A percentile compares a stretch with the other conserved stretches of the same genome.
These are phyloP conservation scores for Drosophila gunungcola DNA, from an alignment of 1,140 invertebrate genomes.

Conservation along the genomic window DNA sequence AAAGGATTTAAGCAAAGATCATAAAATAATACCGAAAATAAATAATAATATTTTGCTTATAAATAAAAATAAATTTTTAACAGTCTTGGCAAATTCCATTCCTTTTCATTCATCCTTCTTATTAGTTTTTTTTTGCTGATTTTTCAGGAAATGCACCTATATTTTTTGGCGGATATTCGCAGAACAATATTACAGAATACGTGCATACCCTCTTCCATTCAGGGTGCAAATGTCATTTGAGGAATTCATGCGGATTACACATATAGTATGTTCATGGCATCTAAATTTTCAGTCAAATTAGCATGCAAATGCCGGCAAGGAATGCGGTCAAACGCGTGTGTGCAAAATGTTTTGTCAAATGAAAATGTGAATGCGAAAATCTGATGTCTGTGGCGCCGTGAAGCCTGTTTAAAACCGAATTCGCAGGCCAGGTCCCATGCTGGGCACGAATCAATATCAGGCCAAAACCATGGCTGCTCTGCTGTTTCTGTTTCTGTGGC, in stretches of 20 bases:
- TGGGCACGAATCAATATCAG: constrained; percentile 50
- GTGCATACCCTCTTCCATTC: constrained; percentile 10
- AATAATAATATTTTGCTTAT: too few relatives aligned
- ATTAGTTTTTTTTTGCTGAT: too few relatives aligned
- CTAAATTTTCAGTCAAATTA: constrained; percentile 56
- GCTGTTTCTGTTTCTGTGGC: constrained; percentile 12
- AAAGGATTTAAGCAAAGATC: too few relatives aligned
- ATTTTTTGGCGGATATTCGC: constrained; percentile 4
- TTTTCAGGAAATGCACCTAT: constrained; percentile 6
- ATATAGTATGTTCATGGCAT: constrained; percentile 27
- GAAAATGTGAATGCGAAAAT: constrained; percentile 46
- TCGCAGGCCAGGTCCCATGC: constrained; percentile 8
- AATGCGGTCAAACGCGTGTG: constrained; percentile 16
- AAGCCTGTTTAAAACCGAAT: constrained; percentile 40
- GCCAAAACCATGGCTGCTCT: constrained; percentile 2
- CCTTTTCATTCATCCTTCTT: too few relatives aligned
- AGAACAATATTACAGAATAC: not conserved
- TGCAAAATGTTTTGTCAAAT: constrained; percentile 44
- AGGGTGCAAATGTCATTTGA: constrained; percentile 28
- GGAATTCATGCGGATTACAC: constrained; percentile 37
- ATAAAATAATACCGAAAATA: too few relatives aligned
- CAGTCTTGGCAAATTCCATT: too few relatives aligned
- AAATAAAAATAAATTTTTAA: too few relatives aligned
- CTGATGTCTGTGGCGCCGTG: constrained; percentile 28
- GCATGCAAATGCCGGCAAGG: constrained; percentile 36